Base-by-base conservation (phyloP, 2,113 vertebrate species). In the Thamnophis sirtalis region DNA sequence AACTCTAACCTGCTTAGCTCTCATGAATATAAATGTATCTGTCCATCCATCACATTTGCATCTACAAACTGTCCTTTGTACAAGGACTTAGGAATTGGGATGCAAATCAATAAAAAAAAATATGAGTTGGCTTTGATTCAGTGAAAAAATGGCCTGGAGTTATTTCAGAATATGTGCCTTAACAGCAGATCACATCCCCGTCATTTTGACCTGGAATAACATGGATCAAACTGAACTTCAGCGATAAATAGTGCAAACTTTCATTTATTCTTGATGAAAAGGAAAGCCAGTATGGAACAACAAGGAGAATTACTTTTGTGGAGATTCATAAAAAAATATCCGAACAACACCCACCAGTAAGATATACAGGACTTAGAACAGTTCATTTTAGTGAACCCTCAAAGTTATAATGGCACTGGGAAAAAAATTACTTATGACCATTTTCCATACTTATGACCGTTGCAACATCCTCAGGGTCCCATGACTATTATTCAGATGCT, bases 1-100 rank as follows among this genome's bases (percentile, higher is more conserved):
- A 93, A 93, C 92, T 93, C 94, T 94, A 94, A 94, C 91, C 93
- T 93, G 87, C 95, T 96, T 96, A 93, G 28, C 48, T 92, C 95
- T 95, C 93, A 94, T 94, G 93, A 96, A 97, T 97, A 95, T 95
- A 96, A 96, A 96, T 94, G 93, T 43, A 80, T 90, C 96, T 91
- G 87, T 91, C 95, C 93, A 93, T 95, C 93, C 88, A 94, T 96
- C 93, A 96, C 88, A 94, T 96, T 96, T 95, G 93, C 93, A 95
- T 95, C 95, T 93, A 93, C 90, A 94, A 96, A 96, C 94, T 90
- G 89, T 3, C 92, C 92, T 95, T 96, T 86, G 0, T 56, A 94
- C 90, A 96, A 97, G 94, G 94, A 95, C 86, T 93, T 94, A n/a
- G 89, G 87, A 96, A 28, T 50, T 84, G 92, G 89, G 54, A 90